Conservation (phyloP, 2,113 vertebrate species). For the Leptodactylus fuscus region DNA sequence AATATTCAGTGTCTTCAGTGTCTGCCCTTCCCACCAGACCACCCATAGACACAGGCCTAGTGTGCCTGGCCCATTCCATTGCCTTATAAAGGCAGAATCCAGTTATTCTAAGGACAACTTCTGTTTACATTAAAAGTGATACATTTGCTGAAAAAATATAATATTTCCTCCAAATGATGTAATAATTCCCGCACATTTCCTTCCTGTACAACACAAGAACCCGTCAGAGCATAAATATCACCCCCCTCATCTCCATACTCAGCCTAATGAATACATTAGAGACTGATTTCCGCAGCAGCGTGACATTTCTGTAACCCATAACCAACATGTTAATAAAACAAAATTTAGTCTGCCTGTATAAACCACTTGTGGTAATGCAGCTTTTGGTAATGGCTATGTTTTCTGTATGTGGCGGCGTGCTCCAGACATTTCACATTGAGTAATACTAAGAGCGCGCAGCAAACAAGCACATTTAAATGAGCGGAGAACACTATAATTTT, state of each 20-base stretch:
- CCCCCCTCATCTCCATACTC: neutral
- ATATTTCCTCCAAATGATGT: neutral
- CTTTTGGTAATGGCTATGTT: neutral
- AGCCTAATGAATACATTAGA: neutral
- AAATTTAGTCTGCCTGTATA: neutral
- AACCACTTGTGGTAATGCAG: neutral
- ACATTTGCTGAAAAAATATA: neutral
- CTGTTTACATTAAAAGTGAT: neutral
- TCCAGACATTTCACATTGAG: neutral
- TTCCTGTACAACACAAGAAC: neutral
- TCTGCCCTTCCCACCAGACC: too few species aligned
- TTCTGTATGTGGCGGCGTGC: neutral
- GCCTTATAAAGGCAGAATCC: neutral
- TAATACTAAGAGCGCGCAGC: neutral
- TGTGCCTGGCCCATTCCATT: too few species aligned
- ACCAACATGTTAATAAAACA: conserved; percentile 10
- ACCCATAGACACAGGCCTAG: too few species aligned
- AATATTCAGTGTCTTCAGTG: too few species aligned
- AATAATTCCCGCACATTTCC: neutral
- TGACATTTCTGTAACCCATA: neutral
- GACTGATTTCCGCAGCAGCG: neutral
- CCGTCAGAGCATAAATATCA: too few species aligned
- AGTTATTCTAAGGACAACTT: neutral
- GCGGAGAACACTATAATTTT: neutral
- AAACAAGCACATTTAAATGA: conserved; percentile 33